Percentiles rank a stretch among this genome's conserved stretches.
phyloP scores from a whole-genome alignment of 2,113 vertebrate genomes.

The Caranx melampygus region DNA sequence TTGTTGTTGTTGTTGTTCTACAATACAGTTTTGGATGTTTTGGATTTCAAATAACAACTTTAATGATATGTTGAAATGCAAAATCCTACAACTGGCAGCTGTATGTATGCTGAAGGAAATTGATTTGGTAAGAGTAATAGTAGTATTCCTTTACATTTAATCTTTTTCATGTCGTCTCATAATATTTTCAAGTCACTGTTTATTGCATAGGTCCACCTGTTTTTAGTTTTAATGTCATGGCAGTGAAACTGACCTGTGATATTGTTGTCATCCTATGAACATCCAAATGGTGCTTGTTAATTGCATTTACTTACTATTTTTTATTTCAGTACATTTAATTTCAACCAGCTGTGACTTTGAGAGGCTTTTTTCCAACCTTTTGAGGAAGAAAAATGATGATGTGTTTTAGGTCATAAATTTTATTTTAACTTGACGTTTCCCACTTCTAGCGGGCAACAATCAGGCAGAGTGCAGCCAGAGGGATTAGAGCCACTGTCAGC shows the following conservation, averaged over 20 bases:
- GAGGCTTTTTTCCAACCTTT: conserved; percentile 6
- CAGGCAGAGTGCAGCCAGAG: conserved; percentile 52
- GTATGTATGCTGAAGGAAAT: not conserved
- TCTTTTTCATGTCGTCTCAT: not conserved
- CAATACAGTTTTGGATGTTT: too few species aligned
- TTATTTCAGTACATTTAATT: conserved; percentile 8
- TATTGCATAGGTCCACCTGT: conserved; percentile 9
- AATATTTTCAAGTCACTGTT: conserved; percentile 13
- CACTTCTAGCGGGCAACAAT: conserved; percentile 34
- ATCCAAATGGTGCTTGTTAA: conserved; percentile 4
- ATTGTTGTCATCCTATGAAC: not conserved
- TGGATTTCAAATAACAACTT: too few species aligned
- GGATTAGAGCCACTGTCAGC: conserved; percentile 79
- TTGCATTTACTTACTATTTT: conserved; percentile 21
- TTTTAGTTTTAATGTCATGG: conserved; percentile 18
- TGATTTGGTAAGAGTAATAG: not conserved
- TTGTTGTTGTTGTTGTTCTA: not conserved
- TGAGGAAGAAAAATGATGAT: not conserved
- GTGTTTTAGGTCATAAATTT: conserved; percentile 24
- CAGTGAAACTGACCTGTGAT: conserved; percentile 4
- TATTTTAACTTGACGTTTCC: conserved; percentile 28
- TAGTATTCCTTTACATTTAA: not conserved
- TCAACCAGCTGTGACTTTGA: not conserved
- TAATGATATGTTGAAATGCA: not conserved
- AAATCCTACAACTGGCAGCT: not conserved